Evolutionary conservation across 2,888 invertebrate species (phyloP).

Genomic region (Drosophila prostipennis): DNA sequence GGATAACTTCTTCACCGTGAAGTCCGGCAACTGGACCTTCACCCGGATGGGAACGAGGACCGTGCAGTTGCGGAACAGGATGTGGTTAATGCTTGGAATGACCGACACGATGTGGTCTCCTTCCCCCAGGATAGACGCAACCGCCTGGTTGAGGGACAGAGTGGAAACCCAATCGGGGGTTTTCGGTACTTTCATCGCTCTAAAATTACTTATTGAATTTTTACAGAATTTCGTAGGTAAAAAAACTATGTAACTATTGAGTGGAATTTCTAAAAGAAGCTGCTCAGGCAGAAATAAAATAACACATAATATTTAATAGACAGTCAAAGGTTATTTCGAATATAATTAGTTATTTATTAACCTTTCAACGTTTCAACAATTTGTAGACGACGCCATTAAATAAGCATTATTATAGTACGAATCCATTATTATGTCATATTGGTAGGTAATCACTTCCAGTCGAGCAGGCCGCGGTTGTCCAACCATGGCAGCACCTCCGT

Average conservation of each 20-base stretch:
- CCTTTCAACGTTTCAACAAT: neutral
- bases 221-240: neutral
- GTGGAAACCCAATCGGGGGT: constrained; percentile 39
- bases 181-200: constrained; percentile 18
- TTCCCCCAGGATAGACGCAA: constrained; percentile 1
- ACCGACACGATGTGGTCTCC: constrained; percentile 22
- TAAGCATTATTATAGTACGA: constrained; percentile 10
- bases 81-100: constrained; percentile 25
- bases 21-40: constrained; percentile 22
- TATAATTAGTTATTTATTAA: constrained; percentile 14
- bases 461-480: constrained; percentile 81
- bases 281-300: neutral
- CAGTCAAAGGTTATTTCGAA: constrained; percentile 1
- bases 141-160: constrained; percentile 38
- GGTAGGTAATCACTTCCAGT: constrained; percentile 66
- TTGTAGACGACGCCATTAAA: constrained; percentile 10
- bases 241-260: neutral
- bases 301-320: neutral
- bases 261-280: neutral
- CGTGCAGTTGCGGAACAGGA: constrained; percentile 45
- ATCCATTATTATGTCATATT: neutral
- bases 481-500: constrained; percentile 81
- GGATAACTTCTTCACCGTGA: neutral
- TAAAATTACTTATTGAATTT: neutral
- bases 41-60: constrained; percentile 38